Evolutionary conservation across 2,888 invertebrate genomes (phyloP).

Genomic region (Zhengitettix transpicula): DNA sequence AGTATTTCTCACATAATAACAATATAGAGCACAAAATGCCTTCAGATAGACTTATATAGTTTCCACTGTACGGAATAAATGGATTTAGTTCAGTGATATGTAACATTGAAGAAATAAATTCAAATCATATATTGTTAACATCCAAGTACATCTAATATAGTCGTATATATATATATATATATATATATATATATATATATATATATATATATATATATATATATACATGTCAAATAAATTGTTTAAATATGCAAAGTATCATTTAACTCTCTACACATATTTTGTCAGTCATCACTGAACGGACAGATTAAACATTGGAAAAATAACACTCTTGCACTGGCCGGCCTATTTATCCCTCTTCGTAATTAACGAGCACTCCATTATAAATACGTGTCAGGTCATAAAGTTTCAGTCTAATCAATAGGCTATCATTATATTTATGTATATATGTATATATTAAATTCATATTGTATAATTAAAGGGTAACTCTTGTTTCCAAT

Average conservation of each 20-base stretch:
- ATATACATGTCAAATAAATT: neutral
- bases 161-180: no score
- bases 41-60: no score
- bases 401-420: no score
- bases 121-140: neutral
- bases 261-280: neutral
- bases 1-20: no score
- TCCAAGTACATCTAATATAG: no score
- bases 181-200: no score
- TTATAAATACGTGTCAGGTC: neutral
- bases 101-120: neutral
- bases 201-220: no score
- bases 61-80: no score
- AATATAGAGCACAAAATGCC: no score
- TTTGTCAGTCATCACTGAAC: neutral
- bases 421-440: no score
- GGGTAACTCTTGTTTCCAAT: neutral
- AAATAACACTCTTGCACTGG: slow-evolving; percentile 1
- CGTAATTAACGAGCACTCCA: neutral
- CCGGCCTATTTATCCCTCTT: neutral
- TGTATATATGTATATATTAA: no score
- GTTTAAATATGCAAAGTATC: neutral
- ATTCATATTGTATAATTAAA: neutral
- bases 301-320: neutral
- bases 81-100: neutral